A percentile compares a stretch with the other conserved stretches of the same genome.
Conservation (phyloP, 2,888 invertebrate genomes). For the Chouioia cunea region DNA sequence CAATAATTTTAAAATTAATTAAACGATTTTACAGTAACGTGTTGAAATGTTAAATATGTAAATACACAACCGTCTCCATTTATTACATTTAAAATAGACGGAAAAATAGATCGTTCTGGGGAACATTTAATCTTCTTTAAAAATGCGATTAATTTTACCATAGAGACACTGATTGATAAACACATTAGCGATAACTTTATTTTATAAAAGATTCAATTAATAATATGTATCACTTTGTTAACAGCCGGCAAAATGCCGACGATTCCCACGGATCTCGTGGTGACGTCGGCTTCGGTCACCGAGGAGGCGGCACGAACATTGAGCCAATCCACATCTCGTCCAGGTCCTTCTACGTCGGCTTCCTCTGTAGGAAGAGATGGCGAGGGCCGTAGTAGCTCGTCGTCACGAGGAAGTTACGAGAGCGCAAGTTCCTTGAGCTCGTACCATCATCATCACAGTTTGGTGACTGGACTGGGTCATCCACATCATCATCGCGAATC, state of each 20-base stretch:
- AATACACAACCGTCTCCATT: too few species aligned
- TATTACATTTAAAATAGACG: too few species aligned
- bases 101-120: too few species aligned
- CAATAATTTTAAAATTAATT: too few species aligned
- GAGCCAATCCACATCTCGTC: conserved; percentile 58
- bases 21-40: too few species aligned
- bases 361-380: conserved; percentile 18
- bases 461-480: conserved; percentile 61
- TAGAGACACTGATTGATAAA: too few species aligned
- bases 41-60: too few species aligned
- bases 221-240: conserved; percentile 13
- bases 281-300: conserved; percentile 61
- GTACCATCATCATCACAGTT: conserved; percentile 73
- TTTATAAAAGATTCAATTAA: too few species aligned
- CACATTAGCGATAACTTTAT: too few species aligned
- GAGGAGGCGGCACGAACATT: conserved; percentile 65
- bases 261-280: conserved; percentile 67
- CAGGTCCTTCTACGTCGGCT: conserved; percentile 42
- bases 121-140: too few species aligned
- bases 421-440: conserved; percentile 66
- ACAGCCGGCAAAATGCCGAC: conserved; percentile 63
- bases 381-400: conserved; percentile 26
- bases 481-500: conserved; percentile 81
- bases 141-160: too few species aligned
- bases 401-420: conserved; percentile 64